Conservation (phyloP, 2,888 invertebrate genomes). For the Altica lythri region DNA sequence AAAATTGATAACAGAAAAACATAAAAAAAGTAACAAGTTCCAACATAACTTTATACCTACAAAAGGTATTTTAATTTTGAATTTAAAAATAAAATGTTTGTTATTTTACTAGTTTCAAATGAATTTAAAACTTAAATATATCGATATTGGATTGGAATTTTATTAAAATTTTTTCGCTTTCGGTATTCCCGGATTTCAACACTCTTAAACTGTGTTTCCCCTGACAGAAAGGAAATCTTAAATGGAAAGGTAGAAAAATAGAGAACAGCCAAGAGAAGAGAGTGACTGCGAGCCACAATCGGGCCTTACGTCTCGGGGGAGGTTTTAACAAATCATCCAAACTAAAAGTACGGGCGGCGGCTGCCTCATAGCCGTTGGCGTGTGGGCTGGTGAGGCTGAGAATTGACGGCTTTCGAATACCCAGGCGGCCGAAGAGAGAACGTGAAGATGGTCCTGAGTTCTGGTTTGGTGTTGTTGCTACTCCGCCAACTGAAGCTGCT, state of each 20-base stretch:
- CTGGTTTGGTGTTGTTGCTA: slow-evolving; percentile 53
- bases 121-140: too few relatives aligned
- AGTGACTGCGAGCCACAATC: slow-evolving; percentile 19
- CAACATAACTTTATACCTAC: too few relatives aligned
- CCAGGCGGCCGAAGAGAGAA: slow-evolving; percentile 80
- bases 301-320: slow-evolving; percentile 76
- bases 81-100: too few relatives aligned
- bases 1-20: too few relatives aligned
- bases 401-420: slow-evolving; percentile 87
- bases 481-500: slow-evolving; percentile 57
- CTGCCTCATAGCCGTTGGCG: slow-evolving; percentile 59
- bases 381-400: slow-evolving; percentile 76
- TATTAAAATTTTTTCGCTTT: too few relatives aligned
- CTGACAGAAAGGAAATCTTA: slow-evolving; percentile 5
- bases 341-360: slow-evolving; percentile 82
- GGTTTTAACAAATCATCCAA: slow-evolving; percentile 87
- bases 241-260: not conserved
- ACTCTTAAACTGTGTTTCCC: too few relatives aligned
- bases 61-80: too few relatives aligned
- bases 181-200: too few relatives aligned
- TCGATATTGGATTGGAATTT: too few relatives aligned
- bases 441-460: slow-evolving; percentile 61
- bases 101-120: too few relatives aligned
- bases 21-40: too few relatives aligned
- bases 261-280: slow-evolving; percentile 19